These are phyloP conservation scores for Anhinga anhinga DNA, from an alignment of 2,113 vertebrate species.

Conservation along the genomic window DNA sequence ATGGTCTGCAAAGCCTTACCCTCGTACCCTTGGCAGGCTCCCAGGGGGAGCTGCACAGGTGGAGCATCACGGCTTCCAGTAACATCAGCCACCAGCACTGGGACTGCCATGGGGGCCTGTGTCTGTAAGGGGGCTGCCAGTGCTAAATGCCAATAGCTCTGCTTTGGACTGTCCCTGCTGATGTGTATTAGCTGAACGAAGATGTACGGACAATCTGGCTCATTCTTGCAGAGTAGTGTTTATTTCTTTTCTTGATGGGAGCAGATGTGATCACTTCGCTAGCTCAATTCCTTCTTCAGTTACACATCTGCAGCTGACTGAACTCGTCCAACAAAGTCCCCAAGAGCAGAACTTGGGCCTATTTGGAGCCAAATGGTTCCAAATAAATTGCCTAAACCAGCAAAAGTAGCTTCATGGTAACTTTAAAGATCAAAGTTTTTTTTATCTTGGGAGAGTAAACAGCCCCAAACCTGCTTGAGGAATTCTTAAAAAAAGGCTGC, in stretches of 20 bases:
- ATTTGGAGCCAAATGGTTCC: background rate
- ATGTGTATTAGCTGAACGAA: background rate
- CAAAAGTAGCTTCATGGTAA: background rate
- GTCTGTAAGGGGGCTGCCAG: background rate
- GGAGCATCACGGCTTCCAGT: background rate
- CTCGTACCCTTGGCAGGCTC: background rate
- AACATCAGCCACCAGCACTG: background rate
- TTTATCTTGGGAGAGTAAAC: background rate
- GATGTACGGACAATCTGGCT: background rate
- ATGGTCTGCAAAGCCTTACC: background rate
- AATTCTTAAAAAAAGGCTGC: background rate
- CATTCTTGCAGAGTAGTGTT: background rate
- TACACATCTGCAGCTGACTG: slow-evolving; percentile 14
- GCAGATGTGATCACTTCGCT: background rate
- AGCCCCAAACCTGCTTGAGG: background rate
- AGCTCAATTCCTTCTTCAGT: background rate
- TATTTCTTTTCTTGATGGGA: background rate
- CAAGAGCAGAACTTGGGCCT: background rate
- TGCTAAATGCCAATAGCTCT: background rate
- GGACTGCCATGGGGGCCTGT: background rate
- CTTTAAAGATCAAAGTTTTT: background rate
- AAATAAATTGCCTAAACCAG: background rate
- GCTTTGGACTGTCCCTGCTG: background rate
- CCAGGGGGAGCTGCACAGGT: background rate
- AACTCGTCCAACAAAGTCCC: background rate